Base-by-base conservation (phyloP, 1,140 invertebrate genomes). In the Atopsyche davidsoni region DNA sequence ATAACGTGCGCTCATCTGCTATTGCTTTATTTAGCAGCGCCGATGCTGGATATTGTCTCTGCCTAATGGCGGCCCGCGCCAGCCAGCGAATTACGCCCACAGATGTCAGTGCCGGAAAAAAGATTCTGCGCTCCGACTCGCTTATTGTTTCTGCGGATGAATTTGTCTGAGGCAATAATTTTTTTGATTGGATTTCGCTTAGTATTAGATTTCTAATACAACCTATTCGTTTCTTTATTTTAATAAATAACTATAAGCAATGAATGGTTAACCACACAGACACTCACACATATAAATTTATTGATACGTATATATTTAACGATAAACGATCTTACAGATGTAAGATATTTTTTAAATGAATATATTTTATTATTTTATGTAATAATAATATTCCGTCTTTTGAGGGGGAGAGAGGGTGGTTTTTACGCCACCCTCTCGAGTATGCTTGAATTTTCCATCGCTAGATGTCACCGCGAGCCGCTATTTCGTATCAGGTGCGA, bases 41-140 rank as follows among this genome's bases (percentile, higher is more conserved):
- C 4, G 18, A 21, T 13, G 35, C 35, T 4, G 35, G 35, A 41
- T 41, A 41, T 41, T 41, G 39, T 21, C 25, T 13, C 18, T 9
- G 9, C 39, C 14, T 41, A 41, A 41, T 41, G 39, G 23, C 3
- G 9, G 9, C 4, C 10, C n/a, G 9, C 39, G 9, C 3, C 7
- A 21, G 39, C 14, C 19, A 21, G 17, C 3, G 23, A 41, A 41
- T 21, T 16, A 21, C 39, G 39, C 18, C 39, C 11, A 41, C 39
- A 41, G 39, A 41, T 45, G 43, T 24, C 43, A 28, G 43, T 31
- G 21, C 9, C 13, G 24, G 43, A 11, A 4, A 4, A 13, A 25
- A 25, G 14, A n/a, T n/a, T n/a, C n/a, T n/a, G n/a, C n/a, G n/a
- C n/a, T n/a, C n/a, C n/a, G n/a, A n/a, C n/a, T n/a, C n/a, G n/a